Base-by-base conservation (phyloP, 2,797 vertebrate genomes). In the Podarcis lilfordi region DNA sequence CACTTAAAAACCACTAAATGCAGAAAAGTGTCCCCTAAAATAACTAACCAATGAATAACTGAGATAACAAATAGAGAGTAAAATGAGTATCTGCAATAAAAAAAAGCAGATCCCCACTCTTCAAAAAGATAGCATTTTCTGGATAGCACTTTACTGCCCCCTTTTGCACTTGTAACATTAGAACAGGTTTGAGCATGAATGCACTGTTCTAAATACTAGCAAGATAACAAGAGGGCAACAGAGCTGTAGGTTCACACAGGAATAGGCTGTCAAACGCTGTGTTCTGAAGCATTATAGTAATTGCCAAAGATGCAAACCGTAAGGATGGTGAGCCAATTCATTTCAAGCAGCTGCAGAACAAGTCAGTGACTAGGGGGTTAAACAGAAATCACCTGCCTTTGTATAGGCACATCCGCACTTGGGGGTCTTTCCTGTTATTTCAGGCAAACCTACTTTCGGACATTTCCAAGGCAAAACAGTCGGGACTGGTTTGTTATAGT, bases 121-220 rank as follows among this genome's bases (percentile, higher is more conserved):
- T 88, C 80, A 91, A 94, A 89, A 91, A 90, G 82, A 50, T 89
- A 88, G 82, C 61, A 32, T 77, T 93, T 90, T 94, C 95, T 95
- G 94, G 93, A 96, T 87, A 96, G 97, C 96, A 95, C 97, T 97
- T 96, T 96, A 97, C 97, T 97, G 97, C 97, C 97, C 97, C 96
- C 97, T 97, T 96, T 97, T 97, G 97, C 96, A 96, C 96, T 96
- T 55, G 94, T 92, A 92, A 95, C 96, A 96, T 96, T 93, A 97
- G 96, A 96, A 96, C 97, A 97, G 84, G 93, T 92, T 93, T 95
- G 92, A 92, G 43, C 68, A 85, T 19, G 64, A 91, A 85, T 80
- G 35, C 37, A 27, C 0, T 4, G 88, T 43, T 91, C 87, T 93
- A 88, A 93, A 96, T 94, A 13, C 80, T 80, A 78, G 91, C 69